Base-by-base conservation (phyloP, 2,113 vertebrate genomes). In the Pitta sordida region DNA sequence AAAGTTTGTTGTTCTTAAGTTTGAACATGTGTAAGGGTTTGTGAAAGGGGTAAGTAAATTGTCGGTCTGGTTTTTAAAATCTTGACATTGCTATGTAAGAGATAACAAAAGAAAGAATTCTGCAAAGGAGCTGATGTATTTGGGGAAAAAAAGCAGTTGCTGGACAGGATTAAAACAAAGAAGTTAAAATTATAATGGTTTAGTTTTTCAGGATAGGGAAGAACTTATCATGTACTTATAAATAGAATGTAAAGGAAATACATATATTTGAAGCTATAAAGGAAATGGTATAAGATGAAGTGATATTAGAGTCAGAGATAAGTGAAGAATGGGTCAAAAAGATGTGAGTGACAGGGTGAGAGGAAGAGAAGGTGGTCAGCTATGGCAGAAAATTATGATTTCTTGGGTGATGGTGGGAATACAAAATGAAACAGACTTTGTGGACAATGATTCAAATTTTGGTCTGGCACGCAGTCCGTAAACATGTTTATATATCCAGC, bases 391-490 rank as follows among this genome's bases (percentile, higher is more conserved):
- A 86, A 92, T 58, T 51, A 43, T 15, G 1, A 83, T 83, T 94
- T 85, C 43, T 87, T 78, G 86, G 39, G 70, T 90, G 46, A 18
- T 62, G 39, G 39, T 94, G 32, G 64, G 77, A 86, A 75, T 85
- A 59, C n/a, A 68, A 83, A 30, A 62, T 81, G 69, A 77, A 93
- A 85, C 63, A 84, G 64, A 32, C 24, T 88, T 58, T 91, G 92
- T 95, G 93, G 85, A 91, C 65, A 83, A 55, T 95, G 95, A 94
- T 86, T 95, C 90, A 94, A 59, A 46, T 60, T 90, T 74, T 88
- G 86, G 95, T 91, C 60, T 92, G 73, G 90, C 59, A 64, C 55
- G 86, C 55, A 70, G 71, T 70, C 79, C 83, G 15, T 74, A 74
- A 51, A 73, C 34, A 30, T 69, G 29, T 83, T 90, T 90, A 30